Percentiles rank a stretch among this genome's conserved stretches.
Conservation (phyloP, 2,888 invertebrate genomes). For the Lithophane semibrunnea region DNA sequence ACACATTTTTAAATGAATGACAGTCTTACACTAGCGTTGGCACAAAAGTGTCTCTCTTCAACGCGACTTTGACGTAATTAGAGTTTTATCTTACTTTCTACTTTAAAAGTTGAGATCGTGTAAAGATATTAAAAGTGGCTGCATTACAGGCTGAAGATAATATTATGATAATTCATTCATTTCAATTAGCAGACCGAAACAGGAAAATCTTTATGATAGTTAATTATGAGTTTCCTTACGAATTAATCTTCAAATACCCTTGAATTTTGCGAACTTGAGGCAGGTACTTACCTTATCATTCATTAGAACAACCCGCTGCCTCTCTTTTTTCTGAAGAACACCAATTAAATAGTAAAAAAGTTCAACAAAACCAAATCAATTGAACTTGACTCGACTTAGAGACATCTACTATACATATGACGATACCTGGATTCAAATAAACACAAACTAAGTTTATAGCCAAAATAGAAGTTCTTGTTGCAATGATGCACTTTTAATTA, state of each 20-base stretch:
- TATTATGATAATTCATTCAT: conserved; percentile 47
- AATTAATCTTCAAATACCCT: conserved; percentile 46
- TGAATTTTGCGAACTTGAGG: conserved; percentile 43
- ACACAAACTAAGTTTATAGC: conserved; percentile 3
- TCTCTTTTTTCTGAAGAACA: conserved; percentile 7
- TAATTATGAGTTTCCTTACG: conserved; percentile 43
- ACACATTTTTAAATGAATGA: background rate
- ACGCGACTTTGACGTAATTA: conserved; percentile 59
- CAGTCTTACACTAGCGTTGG: background rate
- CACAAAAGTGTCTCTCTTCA: conserved; percentile 2
- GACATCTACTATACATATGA: background rate
- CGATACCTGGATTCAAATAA: background rate
- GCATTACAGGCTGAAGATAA: conserved; percentile 25
- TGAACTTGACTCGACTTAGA: background rate
- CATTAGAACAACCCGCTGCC: conserved; percentile 19
- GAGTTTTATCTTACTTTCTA: conserved; percentile 13
- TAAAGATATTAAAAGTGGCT: too few relatives aligned
- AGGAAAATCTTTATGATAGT: conserved; percentile 40
- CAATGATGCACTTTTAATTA: conserved; percentile 28
- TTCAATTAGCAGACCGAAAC: conserved; percentile 40
- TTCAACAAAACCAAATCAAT: background rate
- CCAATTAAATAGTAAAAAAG: background rate
- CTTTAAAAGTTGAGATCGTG: too few relatives aligned
- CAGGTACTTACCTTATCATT: conserved; percentile 20
- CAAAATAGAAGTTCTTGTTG: background rate